These are phyloP conservation scores for Agrotis puta DNA, from an alignment of 2,888 invertebrate genomes.

Conservation along the genomic window DNA sequence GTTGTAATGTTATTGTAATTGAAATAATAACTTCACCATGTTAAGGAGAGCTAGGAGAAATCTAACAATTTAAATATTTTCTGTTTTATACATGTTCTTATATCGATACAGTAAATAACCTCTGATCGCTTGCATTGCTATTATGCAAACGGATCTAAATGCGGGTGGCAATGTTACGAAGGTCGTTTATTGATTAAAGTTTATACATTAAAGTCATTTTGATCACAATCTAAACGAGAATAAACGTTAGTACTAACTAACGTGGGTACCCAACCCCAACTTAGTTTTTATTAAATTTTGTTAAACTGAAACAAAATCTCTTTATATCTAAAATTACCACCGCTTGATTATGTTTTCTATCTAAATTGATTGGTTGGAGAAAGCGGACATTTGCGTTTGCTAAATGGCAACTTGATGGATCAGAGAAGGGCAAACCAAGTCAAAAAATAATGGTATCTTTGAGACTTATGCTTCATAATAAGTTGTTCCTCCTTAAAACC, in stretches of 20 bases:
- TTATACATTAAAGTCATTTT: slow-evolving; percentile 1
- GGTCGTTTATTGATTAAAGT: slow-evolving; percentile 30
- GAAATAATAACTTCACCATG: background rate
- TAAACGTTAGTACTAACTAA: background rate
- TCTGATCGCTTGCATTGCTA: slow-evolving; percentile 21
- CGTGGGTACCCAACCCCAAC: background rate
- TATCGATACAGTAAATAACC: slow-evolving; percentile 32
- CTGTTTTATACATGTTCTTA: slow-evolving; percentile 14
- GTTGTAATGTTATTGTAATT: background rate
- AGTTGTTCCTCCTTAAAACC: too few relatives aligned
- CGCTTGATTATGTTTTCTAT: background rate
- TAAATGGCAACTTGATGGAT: background rate
- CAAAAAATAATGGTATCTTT: background rate
- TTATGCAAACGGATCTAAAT: slow-evolving; percentile 47
- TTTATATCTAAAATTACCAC: background rate
- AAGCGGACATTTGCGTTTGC: background rate
- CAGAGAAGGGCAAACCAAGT: background rate
- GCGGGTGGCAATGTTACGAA: slow-evolving; percentile 43
- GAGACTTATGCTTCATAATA: background rate
- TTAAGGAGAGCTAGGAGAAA: background rate
- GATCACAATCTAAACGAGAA: background rate
- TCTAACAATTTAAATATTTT: slow-evolving; percentile 2
- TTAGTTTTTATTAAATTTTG: background rate
- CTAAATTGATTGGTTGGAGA: background rate
- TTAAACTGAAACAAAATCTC: background rate